Percentiles rank a stretch among this genome's conserved stretches.
These are phyloP conservation scores for Myoxocephalus aenaeus DNA, from an alignment of 2,797 vertebrate genomes.

Conservation along the genomic window DNA sequence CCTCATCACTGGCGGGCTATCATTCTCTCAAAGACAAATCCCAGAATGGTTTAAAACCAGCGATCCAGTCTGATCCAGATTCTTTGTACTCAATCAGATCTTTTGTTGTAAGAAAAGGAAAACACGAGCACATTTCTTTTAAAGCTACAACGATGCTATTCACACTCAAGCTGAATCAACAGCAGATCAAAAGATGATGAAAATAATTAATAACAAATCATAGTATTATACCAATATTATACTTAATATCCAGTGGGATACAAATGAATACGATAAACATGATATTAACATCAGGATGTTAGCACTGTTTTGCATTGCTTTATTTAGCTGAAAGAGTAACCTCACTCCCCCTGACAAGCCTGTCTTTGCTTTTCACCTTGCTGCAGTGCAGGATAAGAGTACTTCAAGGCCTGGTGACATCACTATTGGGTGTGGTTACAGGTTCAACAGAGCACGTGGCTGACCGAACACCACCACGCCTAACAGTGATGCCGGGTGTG, in stretches of 20 bases:
- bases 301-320: neutral
- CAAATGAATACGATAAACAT: neutral
- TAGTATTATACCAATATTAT: neutral
- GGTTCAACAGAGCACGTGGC: neutral
- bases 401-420: neutral
- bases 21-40: slow-evolving; percentile 20
- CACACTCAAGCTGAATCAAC: neutral
- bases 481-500: neutral
- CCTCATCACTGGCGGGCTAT: slow-evolving; percentile 25
- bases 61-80: slow-evolving; percentile 14
- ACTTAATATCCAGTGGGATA: neutral
- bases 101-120: neutral
- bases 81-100: neutral
- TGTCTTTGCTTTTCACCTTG: neutral
- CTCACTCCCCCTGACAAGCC: neutral
- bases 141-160: neutral
- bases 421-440: neutral
- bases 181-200: neutral
- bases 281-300: neutral
- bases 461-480: neutral
- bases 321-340: neutral
- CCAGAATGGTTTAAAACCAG: neutral
- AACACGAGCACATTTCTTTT: neutral
- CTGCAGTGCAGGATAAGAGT: neutral
- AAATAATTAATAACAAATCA: neutral